Base-by-base conservation (phyloP, 2,888 invertebrate genomes). In the Microctonus aethiopoides region DNA sequence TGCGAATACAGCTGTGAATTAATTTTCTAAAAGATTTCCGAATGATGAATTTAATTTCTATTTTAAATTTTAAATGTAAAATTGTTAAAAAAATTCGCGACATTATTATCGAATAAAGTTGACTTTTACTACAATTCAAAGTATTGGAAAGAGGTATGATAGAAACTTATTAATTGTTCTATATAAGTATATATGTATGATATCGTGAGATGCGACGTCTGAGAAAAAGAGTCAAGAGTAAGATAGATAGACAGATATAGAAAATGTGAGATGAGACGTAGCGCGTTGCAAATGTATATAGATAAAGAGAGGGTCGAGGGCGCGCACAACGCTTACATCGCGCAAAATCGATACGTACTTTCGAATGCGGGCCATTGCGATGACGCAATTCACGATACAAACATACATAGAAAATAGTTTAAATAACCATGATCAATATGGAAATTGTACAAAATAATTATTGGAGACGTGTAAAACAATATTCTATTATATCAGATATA, bases 361-460 rank as follows among this genome's bases (percentile, higher is more conserved):
- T 71, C 73, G 74, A 78, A 79, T 77, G 74, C 76, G 75, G 78
- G 78, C 77, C 75, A 80, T 73, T 71, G 74, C 70, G 73, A 74
- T 80, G 79, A 80, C 78, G 80, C 72, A 78, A 79, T 76, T 74
- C 74, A 63, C 75, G 73, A 78, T 79, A 75, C 71, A 75, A 46
- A 60, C 11, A 46, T 11, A 11, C 59, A 66, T 60, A 20, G 24
- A 22, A 22, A 60, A 60, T 46, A 46, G 46, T 46, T 46, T 46
- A 46, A 46, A 46, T 16, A 20, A n/a, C 3, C 5, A 46, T 46
- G 20, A 46, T 46, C 46, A 46, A 46, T 46, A 6, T 46, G 4
- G 0, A 6, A 1, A 16, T 4, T 46, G 46, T 20, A 26, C 6
- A 10, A 57, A 57, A 57, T 32, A 57, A 57, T 13, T 29, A 9